Conservation (phyloP, 1,140 invertebrate species). For the Drosophila asahinai region DNA sequence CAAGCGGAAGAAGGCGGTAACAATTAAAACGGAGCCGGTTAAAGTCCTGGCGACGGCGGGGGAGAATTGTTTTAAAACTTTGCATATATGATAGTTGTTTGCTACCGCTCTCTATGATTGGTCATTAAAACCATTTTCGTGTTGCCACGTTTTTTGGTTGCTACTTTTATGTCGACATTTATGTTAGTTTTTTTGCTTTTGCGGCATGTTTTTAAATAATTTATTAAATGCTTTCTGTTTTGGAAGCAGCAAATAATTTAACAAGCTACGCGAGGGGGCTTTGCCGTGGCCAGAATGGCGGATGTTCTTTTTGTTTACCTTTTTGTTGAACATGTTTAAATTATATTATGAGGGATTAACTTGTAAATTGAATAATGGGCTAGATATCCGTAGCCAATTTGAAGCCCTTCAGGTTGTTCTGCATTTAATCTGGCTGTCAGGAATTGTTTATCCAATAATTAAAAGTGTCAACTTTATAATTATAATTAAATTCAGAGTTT, state of each 20-base stretch:
- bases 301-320: neutral
- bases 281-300: slow-evolving; percentile 11
- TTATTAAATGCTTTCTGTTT: slow-evolving; percentile 57
- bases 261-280: slow-evolving; percentile 19
- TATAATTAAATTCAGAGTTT: neutral
- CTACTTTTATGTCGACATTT: slow-evolving; percentile 49
- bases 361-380: slow-evolving; percentile 36
- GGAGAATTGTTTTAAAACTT: slow-evolving; percentile 20
- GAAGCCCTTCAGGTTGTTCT: neutral
- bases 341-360: slow-evolving; percentile 29
- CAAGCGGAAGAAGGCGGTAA: slow-evolving; percentile 43
- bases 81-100: slow-evolving; percentile 43
- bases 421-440: slow-evolving; percentile 4
- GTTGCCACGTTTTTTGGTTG: slow-evolving; percentile 35
- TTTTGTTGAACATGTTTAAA: slow-evolving; percentile 29
- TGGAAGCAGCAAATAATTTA: slow-evolving; percentile 26
- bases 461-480: slow-evolving; percentile 18
- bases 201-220: slow-evolving; percentile 56
- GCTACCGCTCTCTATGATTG: slow-evolving; percentile 23
- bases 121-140: slow-evolving; percentile 66
- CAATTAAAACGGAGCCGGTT: slow-evolving; percentile 54
- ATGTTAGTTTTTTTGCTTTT: slow-evolving; percentile 34
- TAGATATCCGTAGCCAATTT: neutral
- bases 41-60: slow-evolving; percentile 13
- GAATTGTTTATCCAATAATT: neutral